phyloP scores from a whole-genome alignment of 2,888 invertebrate genomes.

The Hydropsyche betteni region DNA sequence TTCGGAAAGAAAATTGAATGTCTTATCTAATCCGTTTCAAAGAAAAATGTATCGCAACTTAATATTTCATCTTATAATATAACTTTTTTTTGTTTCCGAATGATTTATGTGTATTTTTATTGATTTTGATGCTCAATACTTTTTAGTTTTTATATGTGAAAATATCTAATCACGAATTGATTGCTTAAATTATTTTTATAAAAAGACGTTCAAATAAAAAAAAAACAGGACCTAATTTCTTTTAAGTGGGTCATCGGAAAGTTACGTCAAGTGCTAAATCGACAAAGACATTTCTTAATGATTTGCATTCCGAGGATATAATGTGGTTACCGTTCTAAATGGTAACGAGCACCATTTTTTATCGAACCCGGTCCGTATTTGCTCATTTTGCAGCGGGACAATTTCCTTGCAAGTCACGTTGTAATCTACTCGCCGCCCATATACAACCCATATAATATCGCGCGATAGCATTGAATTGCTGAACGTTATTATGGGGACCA shows the following conservation, averaged over 20 bases:
- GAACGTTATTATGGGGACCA: conserved; percentile 41
- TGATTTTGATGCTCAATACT: too few species aligned
- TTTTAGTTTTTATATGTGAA: too few species aligned
- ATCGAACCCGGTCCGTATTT: conserved; percentile 16
- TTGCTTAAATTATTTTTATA: too few species aligned
- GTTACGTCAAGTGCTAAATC: background rate
- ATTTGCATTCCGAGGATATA: background rate
- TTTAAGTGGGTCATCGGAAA: too few species aligned
- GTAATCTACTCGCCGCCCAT: conserved; percentile 43
- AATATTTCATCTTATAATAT: too few species aligned
- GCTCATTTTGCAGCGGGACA: conserved; percentile 41
- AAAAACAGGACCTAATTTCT: too few species aligned
- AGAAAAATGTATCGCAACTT: background rate
- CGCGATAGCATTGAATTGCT: conserved; percentile 41
- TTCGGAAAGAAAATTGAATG: too few species aligned
- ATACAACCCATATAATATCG: conserved; percentile 43
- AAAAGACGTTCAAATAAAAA: too few species aligned
- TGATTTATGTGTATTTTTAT: too few species aligned
- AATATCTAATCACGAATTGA: too few species aligned
- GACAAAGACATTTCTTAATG: background rate
- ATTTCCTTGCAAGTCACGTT: conserved; percentile 47
- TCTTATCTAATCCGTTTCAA: background rate
- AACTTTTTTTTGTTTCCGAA: too few species aligned
- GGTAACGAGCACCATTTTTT: conserved; percentile 33
- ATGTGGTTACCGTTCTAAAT: conserved; percentile 25